Conservation (phyloP, 2,797 vertebrate species). For the Okamejei kenojei region DNA sequence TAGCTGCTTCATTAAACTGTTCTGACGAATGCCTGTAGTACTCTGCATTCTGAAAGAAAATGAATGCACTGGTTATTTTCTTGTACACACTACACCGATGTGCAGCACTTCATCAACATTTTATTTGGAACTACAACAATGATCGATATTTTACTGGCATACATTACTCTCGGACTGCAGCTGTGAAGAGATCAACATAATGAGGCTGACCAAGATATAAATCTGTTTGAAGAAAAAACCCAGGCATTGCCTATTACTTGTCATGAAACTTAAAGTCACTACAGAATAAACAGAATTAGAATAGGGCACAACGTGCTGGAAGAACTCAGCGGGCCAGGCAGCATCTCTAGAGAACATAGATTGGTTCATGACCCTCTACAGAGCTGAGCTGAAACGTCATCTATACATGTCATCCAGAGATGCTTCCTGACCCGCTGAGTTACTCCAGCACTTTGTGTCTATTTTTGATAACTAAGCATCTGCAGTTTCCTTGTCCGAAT, state of each 20-base stretch:
- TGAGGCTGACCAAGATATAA: background rate
- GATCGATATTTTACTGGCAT: constrained; percentile 23
- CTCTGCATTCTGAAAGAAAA: constrained; percentile 71
- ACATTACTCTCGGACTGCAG: background rate
- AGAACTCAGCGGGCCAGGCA: no score
- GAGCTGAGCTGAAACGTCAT: no score
- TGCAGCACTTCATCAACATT: constrained; percentile 2
- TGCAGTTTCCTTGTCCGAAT: no score
- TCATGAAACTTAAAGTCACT: background rate
- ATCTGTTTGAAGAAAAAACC: background rate
- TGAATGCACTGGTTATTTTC: constrained; percentile 44
- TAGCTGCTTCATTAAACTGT: constrained; percentile 72
- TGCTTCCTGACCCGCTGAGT: no score
- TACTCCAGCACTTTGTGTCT: no score
- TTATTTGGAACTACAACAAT: background rate
- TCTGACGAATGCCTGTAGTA: constrained; percentile 74
- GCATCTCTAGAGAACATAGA: no score
- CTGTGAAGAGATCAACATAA: constrained; percentile 10
- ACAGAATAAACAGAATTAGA: background rate
- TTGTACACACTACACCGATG: background rate
- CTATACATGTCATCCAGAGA: no score
- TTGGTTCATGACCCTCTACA: no score
- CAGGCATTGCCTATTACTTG: background rate
- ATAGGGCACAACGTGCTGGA: no score
- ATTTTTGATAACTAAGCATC: no score